Evolutionary conservation across 2,888 invertebrate species (phyloP).

Genomic region (Patella caerulea): DNA sequence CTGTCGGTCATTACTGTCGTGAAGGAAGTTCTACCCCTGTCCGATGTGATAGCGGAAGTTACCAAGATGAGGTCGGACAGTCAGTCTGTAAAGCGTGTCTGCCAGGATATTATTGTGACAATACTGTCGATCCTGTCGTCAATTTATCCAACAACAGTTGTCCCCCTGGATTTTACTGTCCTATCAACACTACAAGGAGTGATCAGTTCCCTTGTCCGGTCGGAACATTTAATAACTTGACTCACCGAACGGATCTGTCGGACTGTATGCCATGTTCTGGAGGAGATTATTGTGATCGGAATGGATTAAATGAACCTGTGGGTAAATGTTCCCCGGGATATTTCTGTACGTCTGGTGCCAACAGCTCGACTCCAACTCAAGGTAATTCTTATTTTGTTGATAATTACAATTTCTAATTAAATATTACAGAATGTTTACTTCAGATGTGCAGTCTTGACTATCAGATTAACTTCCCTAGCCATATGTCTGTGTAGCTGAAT

Average conservation of each 20-base stretch:
- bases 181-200: conserved; percentile 56
- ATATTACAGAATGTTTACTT: too few relatives aligned
- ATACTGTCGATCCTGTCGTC: conserved; percentile 59
- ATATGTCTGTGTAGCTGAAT: too few relatives aligned
- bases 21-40: conserved; percentile 52
- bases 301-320: conserved; percentile 50
- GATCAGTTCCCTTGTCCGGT: conserved; percentile 62
- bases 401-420: too few relatives aligned
- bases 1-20: conserved; percentile 64
- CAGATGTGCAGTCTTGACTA: too few relatives aligned
- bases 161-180: conserved; percentile 65
- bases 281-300: conserved; percentile 59
- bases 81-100: conserved; percentile 64
- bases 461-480: too few relatives aligned
- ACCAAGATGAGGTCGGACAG: conserved; percentile 62
- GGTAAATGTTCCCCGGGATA: conserved; percentile 59
- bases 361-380: conserved; percentile 56
- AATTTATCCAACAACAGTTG: conserved; percentile 60
- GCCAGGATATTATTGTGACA: conserved; percentile 66
- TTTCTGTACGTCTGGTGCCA: conserved; percentile 57
- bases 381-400: not conserved
- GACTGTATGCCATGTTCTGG: conserved; percentile 64
- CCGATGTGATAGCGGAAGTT: conserved; percentile 58
- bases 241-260: conserved; percentile 46
- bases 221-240: conserved; percentile 64